Evolutionary conservation across 23 tunicate species (phyloP), one percentile per base, ranked within the genome.

Genomic region (Diplosoma virens): DNA sequence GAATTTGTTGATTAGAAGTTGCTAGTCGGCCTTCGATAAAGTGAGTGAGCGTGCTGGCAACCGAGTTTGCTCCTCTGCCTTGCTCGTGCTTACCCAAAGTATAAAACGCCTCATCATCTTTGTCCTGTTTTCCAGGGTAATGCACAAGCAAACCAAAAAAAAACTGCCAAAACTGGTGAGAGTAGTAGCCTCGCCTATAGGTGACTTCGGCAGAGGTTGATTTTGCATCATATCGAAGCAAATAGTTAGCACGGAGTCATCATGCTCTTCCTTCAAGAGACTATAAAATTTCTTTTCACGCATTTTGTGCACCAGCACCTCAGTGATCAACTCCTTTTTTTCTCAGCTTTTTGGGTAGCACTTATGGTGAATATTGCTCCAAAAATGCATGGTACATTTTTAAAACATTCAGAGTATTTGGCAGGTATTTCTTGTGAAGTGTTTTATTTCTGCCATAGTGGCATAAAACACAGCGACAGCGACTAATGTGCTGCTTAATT

Each of bases 161-260:
- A 67, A 34, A 67, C 52, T 34, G 74, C 74, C 74, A 67, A 22
- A 67, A 35, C 52, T 34, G 74, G 28, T 52, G 50, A 34, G 74
- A 34, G 36, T 67, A 67, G 28, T 67, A 67, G 5, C 52, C 74
- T 16, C 36, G 25, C 23, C 74, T 52, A 7, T 25, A 26, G 74
- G 28, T 24, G 74, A 35, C 25, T 36, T 67, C 36, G 74, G 74
- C 23, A 67, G 74, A 9, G 52, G 52, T 26, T 67, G 74, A 36
- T 67, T 67, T 35, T 67, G 74, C 74, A 67, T 34, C 18, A 67
- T 33, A 37, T n/a, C 74, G 21, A 67, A 67, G 74, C 74, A 67
- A 35, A 34, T 52, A 7, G 74, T 67, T 16, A 67, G 74, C 23
- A 67, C 52, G 3, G 74, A 67, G 74, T 67, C 52, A 37, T 67